Conservation (phyloP, 1,140 invertebrate species). For the Mactra quadrangularis region DNA sequence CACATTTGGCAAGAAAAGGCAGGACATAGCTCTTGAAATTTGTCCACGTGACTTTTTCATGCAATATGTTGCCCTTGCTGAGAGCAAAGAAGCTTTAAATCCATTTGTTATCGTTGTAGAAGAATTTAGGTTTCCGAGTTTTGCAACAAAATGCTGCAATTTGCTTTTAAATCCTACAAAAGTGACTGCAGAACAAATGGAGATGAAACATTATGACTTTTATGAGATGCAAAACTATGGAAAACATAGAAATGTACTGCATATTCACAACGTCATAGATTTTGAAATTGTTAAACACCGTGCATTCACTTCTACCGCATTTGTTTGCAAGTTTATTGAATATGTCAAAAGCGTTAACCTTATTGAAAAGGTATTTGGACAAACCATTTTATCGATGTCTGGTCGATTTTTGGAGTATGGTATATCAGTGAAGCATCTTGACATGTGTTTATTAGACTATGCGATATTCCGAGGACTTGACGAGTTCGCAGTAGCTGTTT, state of each 20-base stretch:
- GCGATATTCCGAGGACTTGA: background rate
- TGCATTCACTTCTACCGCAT: background rate
- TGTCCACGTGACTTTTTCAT: slow-evolving; percentile 19
- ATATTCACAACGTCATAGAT: background rate
- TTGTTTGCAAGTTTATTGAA: background rate
- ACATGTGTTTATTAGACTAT: slow-evolving; percentile 11
- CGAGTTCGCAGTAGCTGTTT: background rate
- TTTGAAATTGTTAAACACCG: slow-evolving; percentile 21
- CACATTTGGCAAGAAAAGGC: background rate
- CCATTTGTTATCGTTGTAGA: background rate
- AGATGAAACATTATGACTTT: background rate
- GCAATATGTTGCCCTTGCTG: background rate
- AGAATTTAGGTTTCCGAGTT: background rate
- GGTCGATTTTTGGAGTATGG: slow-evolving; percentile 24
- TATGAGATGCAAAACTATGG: background rate
- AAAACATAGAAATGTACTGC: background rate
- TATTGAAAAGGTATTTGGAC: background rate
- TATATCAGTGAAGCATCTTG: background rate
- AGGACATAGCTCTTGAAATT: background rate
- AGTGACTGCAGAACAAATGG: background rate
- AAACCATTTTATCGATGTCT: background rate
- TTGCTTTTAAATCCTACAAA: background rate
- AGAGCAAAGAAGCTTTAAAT: background rate
- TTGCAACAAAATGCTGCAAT: background rate
- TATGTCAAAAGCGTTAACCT: background rate